phyloP scores from a whole-genome alignment of 35 echinoderm and acorn worm species.

The Eucidaris tribuloides region DNA sequence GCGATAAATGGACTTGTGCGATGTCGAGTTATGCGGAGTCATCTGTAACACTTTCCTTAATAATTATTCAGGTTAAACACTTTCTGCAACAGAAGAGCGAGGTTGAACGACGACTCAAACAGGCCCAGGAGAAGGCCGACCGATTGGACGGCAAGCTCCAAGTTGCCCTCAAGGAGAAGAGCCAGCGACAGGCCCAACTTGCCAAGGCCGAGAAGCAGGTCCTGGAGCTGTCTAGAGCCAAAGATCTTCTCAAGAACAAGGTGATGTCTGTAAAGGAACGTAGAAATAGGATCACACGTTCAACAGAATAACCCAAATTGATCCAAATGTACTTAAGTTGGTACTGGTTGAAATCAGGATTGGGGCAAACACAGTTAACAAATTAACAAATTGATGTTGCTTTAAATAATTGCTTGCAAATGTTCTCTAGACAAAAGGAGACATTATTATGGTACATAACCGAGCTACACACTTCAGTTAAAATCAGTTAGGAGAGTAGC shows the following conservation, averaged over 20 bases:
- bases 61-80: slow-evolving; percentile 36
- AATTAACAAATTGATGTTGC: too few relatives aligned
- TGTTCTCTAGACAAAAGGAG: neutral
- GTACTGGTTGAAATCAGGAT: too few relatives aligned
- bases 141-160: slow-evolving; percentile 40
- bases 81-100: slow-evolving; percentile 21
- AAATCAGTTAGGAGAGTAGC: too few relatives aligned
- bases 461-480: too few relatives aligned
- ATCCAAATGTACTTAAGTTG: neutral
- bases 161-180: slow-evolving; percentile 27
- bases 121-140: slow-evolving; percentile 10
- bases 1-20: too few relatives aligned
- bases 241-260: slow-evolving; percentile 35
- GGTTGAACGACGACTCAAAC: neutral
- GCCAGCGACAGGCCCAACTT: slow-evolving; percentile 20
- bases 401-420: neutral
- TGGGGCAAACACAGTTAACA: too few relatives aligned
- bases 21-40: too few relatives aligned
- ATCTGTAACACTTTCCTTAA: too few relatives aligned
- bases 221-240: neutral
- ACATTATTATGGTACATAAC: too few relatives aligned
- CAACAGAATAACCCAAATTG: neutral
- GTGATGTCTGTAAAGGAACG: neutral
- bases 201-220: slow-evolving; percentile 30
- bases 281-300: neutral